Evolutionary conservation across 2,888 invertebrate species (phyloP), one percentile per base, ranked within the genome.

Genomic region (Caprella mutica): DNA sequence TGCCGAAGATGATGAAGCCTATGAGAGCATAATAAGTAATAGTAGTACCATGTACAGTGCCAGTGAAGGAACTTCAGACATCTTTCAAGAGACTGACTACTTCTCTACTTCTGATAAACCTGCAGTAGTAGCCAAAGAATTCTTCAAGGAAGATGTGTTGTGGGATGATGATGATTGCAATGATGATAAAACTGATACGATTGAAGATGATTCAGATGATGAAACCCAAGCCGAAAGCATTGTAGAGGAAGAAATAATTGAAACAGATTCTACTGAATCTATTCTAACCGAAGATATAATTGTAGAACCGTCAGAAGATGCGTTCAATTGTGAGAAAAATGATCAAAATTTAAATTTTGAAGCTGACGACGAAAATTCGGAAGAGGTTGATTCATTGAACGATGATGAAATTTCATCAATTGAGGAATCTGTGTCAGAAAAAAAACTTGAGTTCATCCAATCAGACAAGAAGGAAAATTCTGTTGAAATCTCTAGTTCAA

Each of bases 1-100:
- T 9, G 39, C 27, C 26, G 48, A 56, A 27, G 48, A 56, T 48
- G 57, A 61, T 27, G 57, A 57, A 21, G 61, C 54, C 35, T 55
- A 29, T 17, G 61, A 61, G 9, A 57, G 57, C 44, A 8, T 57
- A 24, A 30, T 52, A 14, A 57, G 57, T 30, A 55, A 61, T 42
- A 55, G 29, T 21, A 61, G 61, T 33, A 57, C 50, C 39, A 54
- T 61, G 61, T 61, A 57, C 57, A 57, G 55, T 19, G 61, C 51
- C 12, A 61, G 61, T 39, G 57, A 61, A 43, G 61, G 61, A 1
- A n/a, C n/a, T n/a, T n/a, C n/a, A n/a, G n/a, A n/a, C n/a, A n/a
- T n/a, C n/a, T n/a, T n/a, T n/a, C n/a, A n/a, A n/a, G n/a, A n/a
- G n/a, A n/a, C n/a, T n/a, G n/a, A n/a, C n/a, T n/a, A n/a, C n/a